Percentiles rank a stretch among this genome's conserved stretches.
phyloP scores from a whole-genome alignment of 2,797 vertebrate species.

The Acrossocheilus fasciatus region DNA sequence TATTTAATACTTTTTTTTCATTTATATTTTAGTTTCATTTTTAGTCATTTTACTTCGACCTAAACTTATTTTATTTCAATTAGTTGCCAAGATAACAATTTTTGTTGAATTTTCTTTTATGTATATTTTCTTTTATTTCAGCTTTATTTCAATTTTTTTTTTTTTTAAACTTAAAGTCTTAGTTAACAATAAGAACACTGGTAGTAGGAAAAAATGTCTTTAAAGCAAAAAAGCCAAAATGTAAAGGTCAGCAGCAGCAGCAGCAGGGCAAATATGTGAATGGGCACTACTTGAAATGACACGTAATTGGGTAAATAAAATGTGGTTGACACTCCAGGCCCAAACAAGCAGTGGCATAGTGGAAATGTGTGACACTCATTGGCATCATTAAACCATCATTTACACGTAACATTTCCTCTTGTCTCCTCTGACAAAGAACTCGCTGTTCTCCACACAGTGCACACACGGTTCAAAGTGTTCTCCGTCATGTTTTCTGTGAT shows the following conservation, averaged over 20 bases:
- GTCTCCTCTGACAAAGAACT: neutral
- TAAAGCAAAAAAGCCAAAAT: neutral
- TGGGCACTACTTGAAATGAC: neutral
- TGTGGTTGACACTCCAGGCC: neutral
- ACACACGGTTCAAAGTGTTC: neutral
- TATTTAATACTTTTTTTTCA: neutral
- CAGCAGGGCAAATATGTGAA: neutral
- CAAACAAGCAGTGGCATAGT: neutral
- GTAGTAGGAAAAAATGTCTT: neutral
- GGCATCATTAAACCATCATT: constrained; percentile 4
- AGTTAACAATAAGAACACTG: neutral
- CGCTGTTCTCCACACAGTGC: neutral
- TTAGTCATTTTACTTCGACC: neutral
- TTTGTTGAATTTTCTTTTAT: neutral
- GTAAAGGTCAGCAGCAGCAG: neutral
- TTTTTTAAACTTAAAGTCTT: neutral
- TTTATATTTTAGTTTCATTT: neutral
- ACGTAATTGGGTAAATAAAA: neutral
- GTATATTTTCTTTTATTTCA: neutral
- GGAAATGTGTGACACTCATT: constrained; percentile 51
- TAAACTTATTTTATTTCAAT: neutral
- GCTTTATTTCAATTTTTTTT: neutral
- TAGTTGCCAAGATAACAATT: neutral
- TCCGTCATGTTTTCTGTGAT: neutral
- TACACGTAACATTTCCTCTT: constrained; percentile 14